Conservation (phyloP, 2,888 invertebrate genomes). For the Galerucella pusilla region DNA sequence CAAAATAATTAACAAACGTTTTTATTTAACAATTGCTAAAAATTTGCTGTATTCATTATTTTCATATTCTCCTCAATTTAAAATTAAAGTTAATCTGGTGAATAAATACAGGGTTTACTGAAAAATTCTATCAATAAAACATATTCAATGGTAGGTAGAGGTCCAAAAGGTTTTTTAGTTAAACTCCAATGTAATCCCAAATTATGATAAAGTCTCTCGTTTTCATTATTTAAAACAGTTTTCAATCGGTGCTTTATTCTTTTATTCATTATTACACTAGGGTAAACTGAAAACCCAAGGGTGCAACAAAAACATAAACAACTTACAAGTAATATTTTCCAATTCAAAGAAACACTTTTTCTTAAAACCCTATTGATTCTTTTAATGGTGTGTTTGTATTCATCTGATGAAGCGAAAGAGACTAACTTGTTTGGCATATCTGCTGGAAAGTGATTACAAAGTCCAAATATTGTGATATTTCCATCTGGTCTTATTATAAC, state of each 20-base stretch:
- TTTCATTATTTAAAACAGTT: conserved; percentile 50
- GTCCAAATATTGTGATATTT: conserved; percentile 52
- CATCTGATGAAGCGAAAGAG: conserved; percentile 54
- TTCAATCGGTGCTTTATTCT: conserved; percentile 47
- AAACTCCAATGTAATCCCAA: conserved; percentile 54
- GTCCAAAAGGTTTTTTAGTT: conserved; percentile 47
- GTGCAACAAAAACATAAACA: conserved; percentile 54
- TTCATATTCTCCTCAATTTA: too few relatives aligned
- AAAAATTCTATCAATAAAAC: conserved; percentile 53
- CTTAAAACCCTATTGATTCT: conserved; percentile 50
- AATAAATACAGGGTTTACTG: conserved; percentile 43
- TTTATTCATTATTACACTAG: conserved; percentile 49
- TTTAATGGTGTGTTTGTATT: conserved; percentile 52
- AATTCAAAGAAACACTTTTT: conserved; percentile 45
- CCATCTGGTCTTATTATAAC: conserved; percentile 53
- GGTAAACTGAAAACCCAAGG: conserved; percentile 52
- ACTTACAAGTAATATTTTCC: conserved; percentile 50
- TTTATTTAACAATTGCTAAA: too few relatives aligned
- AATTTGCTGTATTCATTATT: too few relatives aligned
- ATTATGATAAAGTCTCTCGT: conserved; percentile 52
- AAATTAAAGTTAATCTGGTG: conserved; percentile 37
- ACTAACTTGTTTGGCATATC: conserved; percentile 51
- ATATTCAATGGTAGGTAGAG: conserved; percentile 51
- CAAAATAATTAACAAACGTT: too few relatives aligned
- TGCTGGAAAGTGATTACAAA: conserved; percentile 52